Evolutionary conservation across 1,140 invertebrate species (phyloP).

Genomic region (Drosophila ironensis): DNA sequence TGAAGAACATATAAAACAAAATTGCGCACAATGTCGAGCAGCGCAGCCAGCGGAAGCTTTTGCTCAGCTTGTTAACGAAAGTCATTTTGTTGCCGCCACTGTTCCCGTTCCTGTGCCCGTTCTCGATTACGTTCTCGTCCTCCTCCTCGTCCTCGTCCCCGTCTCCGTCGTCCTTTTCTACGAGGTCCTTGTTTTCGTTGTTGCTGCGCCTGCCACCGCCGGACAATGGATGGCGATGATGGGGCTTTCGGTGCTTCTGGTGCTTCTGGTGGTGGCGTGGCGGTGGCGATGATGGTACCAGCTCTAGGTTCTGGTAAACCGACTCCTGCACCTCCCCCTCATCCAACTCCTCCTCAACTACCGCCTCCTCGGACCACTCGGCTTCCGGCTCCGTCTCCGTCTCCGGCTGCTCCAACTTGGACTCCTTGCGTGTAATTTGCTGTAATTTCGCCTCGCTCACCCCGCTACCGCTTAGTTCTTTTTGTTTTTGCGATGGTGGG

Average conservation of each 20-base stretch:
- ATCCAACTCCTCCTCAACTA: slow-evolving; percentile 22
- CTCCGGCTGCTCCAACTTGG: slow-evolving; percentile 43
- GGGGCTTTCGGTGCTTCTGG: slow-evolving; percentile 19
- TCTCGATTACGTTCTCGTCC: background rate
- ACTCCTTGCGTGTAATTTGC: slow-evolving; percentile 72
- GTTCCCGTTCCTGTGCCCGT: background rate
- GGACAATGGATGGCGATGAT: slow-evolving; percentile 39
- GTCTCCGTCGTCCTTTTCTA: background rate
- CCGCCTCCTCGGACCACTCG: slow-evolving; percentile 39
- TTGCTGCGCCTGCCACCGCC: slow-evolving; percentile 2
- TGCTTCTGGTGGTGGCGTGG: slow-evolving; percentile 8
- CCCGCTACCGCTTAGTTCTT: background rate
- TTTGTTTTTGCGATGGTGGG: background rate
- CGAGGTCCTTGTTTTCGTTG: slow-evolving; percentile 1
- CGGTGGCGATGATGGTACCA: slow-evolving; percentile 36
- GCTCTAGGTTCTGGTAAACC: slow-evolving; percentile 29
- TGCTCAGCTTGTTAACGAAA: slow-evolving; percentile 81
- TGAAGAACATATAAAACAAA: slow-evolving; percentile 82
- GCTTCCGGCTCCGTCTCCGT: slow-evolving; percentile 33
- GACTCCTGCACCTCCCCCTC: slow-evolving; percentile 28
- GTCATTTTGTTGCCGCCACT: slow-evolving; percentile 66
- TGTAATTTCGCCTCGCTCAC: slow-evolving; percentile 46
- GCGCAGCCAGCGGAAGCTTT: slow-evolving; percentile 79
- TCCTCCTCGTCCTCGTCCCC: background rate
- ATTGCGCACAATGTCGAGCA: slow-evolving; percentile 81